Evolutionary conservation across 2,888 invertebrate genomes (phyloP).

Genomic region (Polymixis lichenea): DNA sequence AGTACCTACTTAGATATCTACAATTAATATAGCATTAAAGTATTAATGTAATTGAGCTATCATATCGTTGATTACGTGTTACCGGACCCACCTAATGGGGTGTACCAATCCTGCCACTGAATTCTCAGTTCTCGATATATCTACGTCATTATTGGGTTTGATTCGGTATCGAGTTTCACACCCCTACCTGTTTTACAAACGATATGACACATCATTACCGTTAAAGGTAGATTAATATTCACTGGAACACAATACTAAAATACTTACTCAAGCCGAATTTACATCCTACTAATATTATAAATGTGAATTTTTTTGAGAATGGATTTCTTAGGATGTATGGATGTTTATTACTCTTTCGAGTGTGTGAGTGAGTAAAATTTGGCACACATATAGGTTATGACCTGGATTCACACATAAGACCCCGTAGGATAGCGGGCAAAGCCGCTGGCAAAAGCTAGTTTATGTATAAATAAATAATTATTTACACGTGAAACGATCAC

Average conservation of each 20-base stretch:
- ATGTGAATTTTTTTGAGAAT: no score
- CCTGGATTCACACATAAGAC: no score
- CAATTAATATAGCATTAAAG: background rate
- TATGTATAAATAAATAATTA: background rate
- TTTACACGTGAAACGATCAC: background rate
- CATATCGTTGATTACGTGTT: conserved; percentile 1
- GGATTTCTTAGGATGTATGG: no score
- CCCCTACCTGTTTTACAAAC: no score
- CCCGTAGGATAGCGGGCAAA: no score
- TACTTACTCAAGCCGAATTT: background rate
- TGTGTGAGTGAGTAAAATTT: no score
- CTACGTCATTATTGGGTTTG: background rate
- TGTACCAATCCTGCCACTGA: background rate
- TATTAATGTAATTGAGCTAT: background rate
- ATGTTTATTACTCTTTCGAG: no score
- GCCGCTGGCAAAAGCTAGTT: no score
- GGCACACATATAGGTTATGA: no score
- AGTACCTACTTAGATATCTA: background rate
- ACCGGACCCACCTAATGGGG: background rate
- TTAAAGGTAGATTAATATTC: background rate
- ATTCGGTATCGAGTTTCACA: conserved; percentile 1
- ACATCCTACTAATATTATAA: no score
- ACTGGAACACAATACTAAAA: background rate
- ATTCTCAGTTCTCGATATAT: background rate
- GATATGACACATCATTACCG: background rate